A percentile compares a stretch with the other conserved stretches of the same genome.
Conservation (phyloP, 2,797 vertebrate species). For the Presbytis comata region DNA sequence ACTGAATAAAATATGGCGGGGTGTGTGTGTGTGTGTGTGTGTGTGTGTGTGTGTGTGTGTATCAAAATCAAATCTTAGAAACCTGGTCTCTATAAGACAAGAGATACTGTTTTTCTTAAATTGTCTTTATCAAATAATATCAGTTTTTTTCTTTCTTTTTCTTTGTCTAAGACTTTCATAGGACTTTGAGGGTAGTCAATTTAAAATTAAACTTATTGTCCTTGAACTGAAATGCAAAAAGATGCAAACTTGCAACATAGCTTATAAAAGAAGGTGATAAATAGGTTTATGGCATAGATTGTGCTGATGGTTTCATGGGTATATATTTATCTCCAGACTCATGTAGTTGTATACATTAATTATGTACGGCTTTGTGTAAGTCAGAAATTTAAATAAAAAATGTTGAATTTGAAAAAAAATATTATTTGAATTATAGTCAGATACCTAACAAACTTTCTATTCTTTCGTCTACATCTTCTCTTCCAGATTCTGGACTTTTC, state of each 20-base stretch:
- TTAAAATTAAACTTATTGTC: neutral
- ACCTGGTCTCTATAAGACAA: neutral
- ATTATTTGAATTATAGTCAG: neutral
- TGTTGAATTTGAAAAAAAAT: neutral
- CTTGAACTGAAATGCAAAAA: neutral
- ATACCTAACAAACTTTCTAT: neutral
- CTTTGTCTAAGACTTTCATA: neutral
- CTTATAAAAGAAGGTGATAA: neutral
- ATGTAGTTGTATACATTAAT: neutral
- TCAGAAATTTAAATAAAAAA: neutral
- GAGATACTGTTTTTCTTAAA: neutral
- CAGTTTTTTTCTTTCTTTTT: neutral
- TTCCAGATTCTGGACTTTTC: neutral
- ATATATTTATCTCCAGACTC: neutral
- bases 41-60: neutral
- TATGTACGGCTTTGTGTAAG: neutral
- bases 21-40: neutral
- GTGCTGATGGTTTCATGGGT: accelerated
- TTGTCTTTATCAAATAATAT: neutral
- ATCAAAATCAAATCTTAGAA: neutral
- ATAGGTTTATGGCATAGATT: neutral
- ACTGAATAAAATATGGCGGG: neutral
- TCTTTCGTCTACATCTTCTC: neutral
- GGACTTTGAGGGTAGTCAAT: neutral
- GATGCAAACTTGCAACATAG: neutral